These are phyloP conservation scores for Psococerastis gibbosa DNA, from an alignment of 2,888 invertebrate species.

Conservation along the genomic window DNA sequence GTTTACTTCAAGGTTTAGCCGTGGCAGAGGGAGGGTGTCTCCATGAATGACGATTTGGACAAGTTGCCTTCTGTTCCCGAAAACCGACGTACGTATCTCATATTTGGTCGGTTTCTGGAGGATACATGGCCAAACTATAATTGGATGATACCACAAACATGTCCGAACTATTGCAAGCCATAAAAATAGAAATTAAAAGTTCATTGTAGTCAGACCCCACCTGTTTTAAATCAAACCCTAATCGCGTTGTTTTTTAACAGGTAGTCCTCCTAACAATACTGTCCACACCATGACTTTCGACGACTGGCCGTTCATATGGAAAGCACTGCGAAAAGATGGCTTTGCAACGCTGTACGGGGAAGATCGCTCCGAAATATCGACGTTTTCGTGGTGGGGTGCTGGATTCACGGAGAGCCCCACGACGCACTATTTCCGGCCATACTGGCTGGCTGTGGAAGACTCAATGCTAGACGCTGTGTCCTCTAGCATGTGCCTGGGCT, in stretches of 20 bases:
- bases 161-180: no score
- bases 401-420: slow-evolving; percentile 26
- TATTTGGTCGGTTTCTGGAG: no score
- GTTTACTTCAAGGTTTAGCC: no score
- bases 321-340: slow-evolving; percentile 23
- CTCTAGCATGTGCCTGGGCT: slow-evolving; percentile 22
- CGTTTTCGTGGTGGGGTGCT: slow-evolving; percentile 25
- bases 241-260: slow-evolving; percentile 22
- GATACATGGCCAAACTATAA: no score
- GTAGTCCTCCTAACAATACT: slow-evolving; percentile 15
- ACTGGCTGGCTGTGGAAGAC: slow-evolving; percentile 23
- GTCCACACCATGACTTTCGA: slow-evolving; percentile 17
- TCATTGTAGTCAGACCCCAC: no score
- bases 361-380: slow-evolving; percentile 25
- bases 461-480: slow-evolving; percentile 20
- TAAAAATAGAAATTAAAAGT: no score
- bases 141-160: no score
- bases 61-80: no score
- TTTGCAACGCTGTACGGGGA: slow-evolving; percentile 28
- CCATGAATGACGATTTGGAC: no score
- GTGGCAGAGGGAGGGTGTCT: no score
- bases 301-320: slow-evolving; percentile 26
- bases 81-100: no score
- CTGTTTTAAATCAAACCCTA: slow-evolving; percentile 13
- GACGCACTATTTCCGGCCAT: slow-evolving; percentile 27